Percentiles rank a stretch among this genome's conserved stretches.
These are phyloP conservation scores for Oreochromis spilurus DNA, from an alignment of 2,113 vertebrate genomes.

Conservation along the genomic window DNA sequence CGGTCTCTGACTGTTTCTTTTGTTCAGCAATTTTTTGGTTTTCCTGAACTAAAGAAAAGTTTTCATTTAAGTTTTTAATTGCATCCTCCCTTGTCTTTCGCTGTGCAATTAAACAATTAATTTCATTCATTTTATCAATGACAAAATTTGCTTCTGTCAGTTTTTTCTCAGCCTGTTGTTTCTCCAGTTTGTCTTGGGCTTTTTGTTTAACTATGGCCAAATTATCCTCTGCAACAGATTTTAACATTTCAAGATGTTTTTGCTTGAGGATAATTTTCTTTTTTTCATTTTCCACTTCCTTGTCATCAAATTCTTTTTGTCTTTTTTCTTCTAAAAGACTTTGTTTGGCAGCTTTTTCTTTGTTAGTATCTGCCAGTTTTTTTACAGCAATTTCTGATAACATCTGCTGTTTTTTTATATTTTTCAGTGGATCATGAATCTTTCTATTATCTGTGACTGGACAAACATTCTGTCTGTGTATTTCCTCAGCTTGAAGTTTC, in stretches of 20 bases:
- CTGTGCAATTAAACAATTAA: accelerated
- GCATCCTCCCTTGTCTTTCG: neutral
- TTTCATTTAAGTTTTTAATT: neutral
- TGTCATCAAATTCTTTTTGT: accelerated
- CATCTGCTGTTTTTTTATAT: neutral
- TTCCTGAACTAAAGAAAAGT: neutral
- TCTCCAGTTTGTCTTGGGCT: accelerated
- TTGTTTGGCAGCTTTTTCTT: accelerated
- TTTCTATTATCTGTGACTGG: accelerated
- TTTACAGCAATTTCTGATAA: accelerated
- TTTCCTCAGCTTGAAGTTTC: neutral
- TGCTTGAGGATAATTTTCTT: neutral
- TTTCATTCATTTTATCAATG: neutral
- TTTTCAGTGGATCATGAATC: accelerated
- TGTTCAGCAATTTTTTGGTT: neutral
- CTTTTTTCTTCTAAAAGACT: accelerated
- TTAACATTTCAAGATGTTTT: neutral
- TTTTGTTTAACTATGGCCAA: accelerated
- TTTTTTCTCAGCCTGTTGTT: accelerated
- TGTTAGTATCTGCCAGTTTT: neutral
- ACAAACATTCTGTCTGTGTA: neutral
- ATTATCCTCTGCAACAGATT: neutral
- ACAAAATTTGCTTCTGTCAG: accelerated
- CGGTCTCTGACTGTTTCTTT: accelerated
- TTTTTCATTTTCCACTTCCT: neutral